phyloP scores from a whole-genome alignment of 1,140 invertebrate species.

The Musca domestica region DNA sequence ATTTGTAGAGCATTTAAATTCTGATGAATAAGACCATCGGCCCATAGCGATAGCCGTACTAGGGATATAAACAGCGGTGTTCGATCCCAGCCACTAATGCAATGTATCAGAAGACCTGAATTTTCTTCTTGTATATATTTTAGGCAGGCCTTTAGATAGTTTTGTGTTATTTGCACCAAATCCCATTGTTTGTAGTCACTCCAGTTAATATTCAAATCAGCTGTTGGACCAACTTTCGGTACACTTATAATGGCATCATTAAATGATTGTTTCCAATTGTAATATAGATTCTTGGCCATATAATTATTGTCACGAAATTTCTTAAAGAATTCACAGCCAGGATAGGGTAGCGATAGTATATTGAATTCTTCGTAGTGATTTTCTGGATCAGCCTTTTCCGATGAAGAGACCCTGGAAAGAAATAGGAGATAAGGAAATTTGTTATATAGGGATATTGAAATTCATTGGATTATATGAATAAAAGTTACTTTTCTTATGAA shows the following conservation, averaged over 20 bases:
- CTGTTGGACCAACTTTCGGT: conserved; percentile 63
- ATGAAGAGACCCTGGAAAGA: conserved; percentile 73
- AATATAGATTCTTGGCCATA: conserved; percentile 66
- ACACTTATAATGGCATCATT: conserved; percentile 73
- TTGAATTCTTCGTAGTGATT: conserved; percentile 75
- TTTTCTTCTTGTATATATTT: conserved; percentile 68
- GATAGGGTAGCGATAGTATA: conserved; percentile 77
- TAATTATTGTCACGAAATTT: conserved; percentile 71
- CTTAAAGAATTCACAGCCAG: conserved; percentile 56
- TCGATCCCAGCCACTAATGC: conserved; percentile 85
- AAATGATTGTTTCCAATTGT: conserved; percentile 75
- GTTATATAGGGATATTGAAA: too few species aligned
- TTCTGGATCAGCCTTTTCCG: conserved; percentile 83
- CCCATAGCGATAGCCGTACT: conserved; percentile 76
- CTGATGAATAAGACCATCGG: conserved; percentile 76
- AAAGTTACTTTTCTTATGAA: too few species aligned
- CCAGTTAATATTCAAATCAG: conserved; percentile 68
- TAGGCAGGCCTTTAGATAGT: conserved; percentile 76
- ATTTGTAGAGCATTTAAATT: conserved; percentile 69
- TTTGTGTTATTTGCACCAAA: conserved; percentile 73
- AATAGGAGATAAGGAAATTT: neutral
- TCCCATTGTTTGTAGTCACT: conserved; percentile 74
- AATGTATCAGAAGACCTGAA: conserved; percentile 78
- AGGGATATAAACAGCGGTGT: conserved; percentile 81
- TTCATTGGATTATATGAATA: neutral